Base-by-base conservation (phyloP, 2,888 invertebrate genomes). In the Geotrupes spiniger region DNA sequence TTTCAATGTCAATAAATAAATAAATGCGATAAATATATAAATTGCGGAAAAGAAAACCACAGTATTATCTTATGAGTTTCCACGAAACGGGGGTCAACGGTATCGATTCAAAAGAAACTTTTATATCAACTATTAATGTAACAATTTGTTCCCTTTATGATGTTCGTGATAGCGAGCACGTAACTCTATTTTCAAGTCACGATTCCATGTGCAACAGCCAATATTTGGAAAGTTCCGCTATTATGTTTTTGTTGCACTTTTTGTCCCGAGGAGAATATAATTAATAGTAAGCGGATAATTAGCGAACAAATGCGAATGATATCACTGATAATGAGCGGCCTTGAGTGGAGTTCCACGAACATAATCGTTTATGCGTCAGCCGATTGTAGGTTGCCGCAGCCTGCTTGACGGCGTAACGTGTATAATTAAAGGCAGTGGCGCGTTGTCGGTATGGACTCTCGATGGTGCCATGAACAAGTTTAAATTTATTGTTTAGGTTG, bases 281-380 rank as follows among this genome's bases (percentile, higher is more conserved):
- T 21, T 6, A 21, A 4, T 6, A 21, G 21, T 21, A 21, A 21
- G 21, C 21, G 21, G 21, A 21, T 21, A 21, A 21, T 21, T 21
- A 21, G 6, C 4, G 4, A 21, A 6, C 21, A 21, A 21, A 21
- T 21, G 21, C 21, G 21, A 21, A 31, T 48, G 48, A 48, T 48
- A 48, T 48, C 48, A 48, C 42, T 48, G 48, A 48, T 48, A 48
- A 48, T 48, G 38, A 38, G 25, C 17, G 29, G 31, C 48, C 48
- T 48, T 48, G n/a, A 4, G 54, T 54, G 39, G 40, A 52, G 53
- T 53, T 57, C 49, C 47, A 31, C 48, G 47, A 47, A 47, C 15
- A 36, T 42, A 33, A 14, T 33, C 33, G n/a, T 33, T 33, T 33
- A 15, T 14, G 33, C 15, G 33, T 33, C 33, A 33, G 33, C 9